Evolutionary conservation across 2,797 vertebrate genomes (phyloP).

Genomic region (Smutsia temminckii): DNA sequence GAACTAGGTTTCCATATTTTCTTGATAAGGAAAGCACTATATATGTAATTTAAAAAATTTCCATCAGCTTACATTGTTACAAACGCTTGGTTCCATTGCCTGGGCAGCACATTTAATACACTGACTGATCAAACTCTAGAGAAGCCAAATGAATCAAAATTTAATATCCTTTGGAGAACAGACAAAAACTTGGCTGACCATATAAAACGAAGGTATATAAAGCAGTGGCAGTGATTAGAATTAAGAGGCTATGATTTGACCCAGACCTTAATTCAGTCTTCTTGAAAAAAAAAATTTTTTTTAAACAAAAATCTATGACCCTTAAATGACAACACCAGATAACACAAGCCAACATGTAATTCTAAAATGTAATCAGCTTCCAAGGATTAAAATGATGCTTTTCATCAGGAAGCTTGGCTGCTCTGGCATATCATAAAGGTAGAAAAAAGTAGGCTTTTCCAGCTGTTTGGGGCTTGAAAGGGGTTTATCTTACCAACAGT

Average conservation of each 20-base stretch:
- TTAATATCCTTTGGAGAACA: background rate
- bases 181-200: background rate
- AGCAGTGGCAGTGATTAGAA: background rate
- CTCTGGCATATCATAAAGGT: background rate
- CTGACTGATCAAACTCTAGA: background rate
- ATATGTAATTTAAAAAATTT: background rate
- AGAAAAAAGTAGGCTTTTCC: background rate
- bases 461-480: background rate
- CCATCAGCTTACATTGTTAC: background rate
- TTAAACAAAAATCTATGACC: background rate
- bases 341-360: background rate
- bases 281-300: background rate
- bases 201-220: background rate
- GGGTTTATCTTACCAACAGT: background rate
- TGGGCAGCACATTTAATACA: background rate
- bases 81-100: background rate
- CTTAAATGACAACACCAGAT: background rate
- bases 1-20: background rate
- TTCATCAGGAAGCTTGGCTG: background rate
- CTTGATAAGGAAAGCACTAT: background rate
- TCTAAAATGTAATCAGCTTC: background rate
- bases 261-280: background rate
- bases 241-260: background rate
- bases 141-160: background rate
- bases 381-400: constrained; percentile 18